Conservation (phyloP, 2,797 vertebrate species). For the Dryobates pubescens region DNA sequence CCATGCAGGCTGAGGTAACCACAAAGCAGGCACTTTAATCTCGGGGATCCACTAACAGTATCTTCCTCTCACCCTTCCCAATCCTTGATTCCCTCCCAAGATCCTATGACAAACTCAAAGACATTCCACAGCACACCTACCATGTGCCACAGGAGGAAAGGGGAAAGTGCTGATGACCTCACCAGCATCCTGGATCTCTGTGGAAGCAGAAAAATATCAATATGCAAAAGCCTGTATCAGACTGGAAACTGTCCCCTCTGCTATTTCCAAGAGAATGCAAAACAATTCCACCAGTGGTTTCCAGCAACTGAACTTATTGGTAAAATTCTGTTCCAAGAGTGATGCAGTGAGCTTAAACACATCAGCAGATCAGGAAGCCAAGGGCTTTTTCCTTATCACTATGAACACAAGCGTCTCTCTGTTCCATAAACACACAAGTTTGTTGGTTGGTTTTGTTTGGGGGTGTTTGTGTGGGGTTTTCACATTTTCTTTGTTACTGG, state of each 20-base stretch:
- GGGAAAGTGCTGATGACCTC: not conserved
- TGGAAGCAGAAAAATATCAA: not conserved
- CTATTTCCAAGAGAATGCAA: not conserved
- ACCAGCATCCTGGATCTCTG: not conserved
- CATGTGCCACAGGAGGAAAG: not conserved
- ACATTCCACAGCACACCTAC: not conserved
- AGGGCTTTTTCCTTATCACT: not conserved
- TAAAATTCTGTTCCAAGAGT: not conserved
- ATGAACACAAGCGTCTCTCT: not conserved
- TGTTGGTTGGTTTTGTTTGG: not conserved
- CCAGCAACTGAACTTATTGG: not conserved
- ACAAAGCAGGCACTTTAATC: not conserved
- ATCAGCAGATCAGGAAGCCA: not conserved
- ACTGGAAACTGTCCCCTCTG: not conserved
- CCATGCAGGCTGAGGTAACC: not conserved
- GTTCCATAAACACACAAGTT: not conserved
- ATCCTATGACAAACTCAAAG: not conserved
- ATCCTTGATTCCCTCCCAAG: not conserved
- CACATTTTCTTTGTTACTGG: not conserved
- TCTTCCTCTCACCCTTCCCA: not conserved
- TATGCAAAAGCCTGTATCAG: not conserved
- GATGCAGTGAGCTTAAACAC: not conserved
- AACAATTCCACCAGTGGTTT: not conserved
- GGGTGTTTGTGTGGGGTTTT: not conserved
- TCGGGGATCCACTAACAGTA: not conserved